A percentile compares a stretch with the other conserved stretches of the same genome.
phyloP scores from a whole-genome alignment of 2,797 vertebrate genomes.

The Acanthis flammea region DNA sequence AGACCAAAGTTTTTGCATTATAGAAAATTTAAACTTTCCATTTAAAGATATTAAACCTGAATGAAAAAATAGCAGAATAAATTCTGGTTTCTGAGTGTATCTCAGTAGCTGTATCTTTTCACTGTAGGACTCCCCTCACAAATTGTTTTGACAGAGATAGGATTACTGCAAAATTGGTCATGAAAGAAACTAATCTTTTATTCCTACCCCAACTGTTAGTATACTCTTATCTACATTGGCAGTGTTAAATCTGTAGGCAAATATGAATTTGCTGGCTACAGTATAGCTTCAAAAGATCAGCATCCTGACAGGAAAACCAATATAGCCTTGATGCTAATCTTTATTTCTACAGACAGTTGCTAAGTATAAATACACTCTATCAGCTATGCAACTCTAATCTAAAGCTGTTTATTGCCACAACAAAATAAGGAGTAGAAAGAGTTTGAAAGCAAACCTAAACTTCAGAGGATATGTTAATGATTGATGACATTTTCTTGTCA shows the following conservation, averaged over 20 bases:
- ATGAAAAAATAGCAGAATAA: background rate
- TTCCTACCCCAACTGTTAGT: background rate
- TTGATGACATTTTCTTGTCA: background rate
- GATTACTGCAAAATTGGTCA: background rate
- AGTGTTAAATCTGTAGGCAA: background rate
- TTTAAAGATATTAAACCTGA: background rate
- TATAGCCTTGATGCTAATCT: conserved; percentile 6
- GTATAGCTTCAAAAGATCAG: background rate
- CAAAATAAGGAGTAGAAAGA: background rate
- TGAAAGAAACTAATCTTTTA: conserved; percentile 2
- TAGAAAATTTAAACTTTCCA: background rate
- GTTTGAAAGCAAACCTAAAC: background rate
- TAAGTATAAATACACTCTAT: background rate
- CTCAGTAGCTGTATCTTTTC: background rate
- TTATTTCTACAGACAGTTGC: background rate
- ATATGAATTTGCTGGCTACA: background rate
- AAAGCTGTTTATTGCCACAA: conserved; percentile 11
- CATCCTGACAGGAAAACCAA: background rate
- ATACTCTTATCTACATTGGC: background rate
- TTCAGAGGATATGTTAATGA: background rate
- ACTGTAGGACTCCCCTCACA: background rate
- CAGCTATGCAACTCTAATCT: background rate
- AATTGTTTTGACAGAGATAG: conserved; percentile 20
- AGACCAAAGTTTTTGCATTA: background rate
- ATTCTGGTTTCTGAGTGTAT: background rate